Base-by-base conservation (phyloP, 1,140 invertebrate species). In the Zaprionus ornatus region DNA sequence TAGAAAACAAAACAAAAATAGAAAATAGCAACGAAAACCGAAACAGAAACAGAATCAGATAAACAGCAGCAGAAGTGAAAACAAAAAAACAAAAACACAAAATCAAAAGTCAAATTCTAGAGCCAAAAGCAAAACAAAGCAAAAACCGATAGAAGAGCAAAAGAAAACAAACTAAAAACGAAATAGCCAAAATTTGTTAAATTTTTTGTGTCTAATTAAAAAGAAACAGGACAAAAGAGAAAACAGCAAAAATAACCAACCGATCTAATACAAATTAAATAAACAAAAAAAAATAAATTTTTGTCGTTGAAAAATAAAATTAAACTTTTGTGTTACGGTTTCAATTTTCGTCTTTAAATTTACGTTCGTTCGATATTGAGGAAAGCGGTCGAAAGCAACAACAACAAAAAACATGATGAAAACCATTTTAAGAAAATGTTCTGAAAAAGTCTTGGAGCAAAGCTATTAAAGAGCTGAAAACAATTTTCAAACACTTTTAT, bases 101-200 rank as follows among this genome's bases (percentile, higher is more conserved):
- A 65, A 61, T 78, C 59, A 74, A 78, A 78, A 64, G 40, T 67
- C 55, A 74, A 78, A 78, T 73, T 73, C 68, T 59, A 75, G 73
- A 65, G 54, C 42, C 67, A 79, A 76, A 74, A 74, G 52, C 42
- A 59, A 48, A 62, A 13, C 57, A 80, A 84, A 80, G 17, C 29
- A 77, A 75, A 84, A 64, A 37, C 66, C 29, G 63, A 72, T 45
- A 67, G 64, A 68, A 63, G 61, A 42, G n/a, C 40, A 45, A 45
- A 48, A 70, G 21, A 66, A 79, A 72, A 59, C 59, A 45, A 45
- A 45, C 69, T 54, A 71, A 69, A 87, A 80, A 66, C 37, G 69
- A 87, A 88, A 88, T 88, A 88, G 84, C 85, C 84, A 88, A 88
- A 80, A 88, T 88, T 88, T 88, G 84, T 88, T 88, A 88, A 88